Evolutionary conservation across 2,888 invertebrate genomes (phyloP).

Genomic region (Griposia aprilina): DNA sequence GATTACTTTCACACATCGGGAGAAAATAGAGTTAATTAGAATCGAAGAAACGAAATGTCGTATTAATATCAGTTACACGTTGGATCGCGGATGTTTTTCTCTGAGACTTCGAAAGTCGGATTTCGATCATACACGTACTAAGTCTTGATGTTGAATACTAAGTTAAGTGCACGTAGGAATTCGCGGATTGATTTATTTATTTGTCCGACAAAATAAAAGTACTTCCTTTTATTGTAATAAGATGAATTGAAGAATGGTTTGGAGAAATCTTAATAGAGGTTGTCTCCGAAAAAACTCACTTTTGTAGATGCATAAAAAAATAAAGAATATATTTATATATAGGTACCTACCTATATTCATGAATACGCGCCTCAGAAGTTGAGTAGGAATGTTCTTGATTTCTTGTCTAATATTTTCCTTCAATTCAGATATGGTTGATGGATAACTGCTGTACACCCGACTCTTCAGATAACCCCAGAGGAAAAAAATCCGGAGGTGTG

Average conservation of each 20-base stretch:
- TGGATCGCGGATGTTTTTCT: conserved; percentile 56
- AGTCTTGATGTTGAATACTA: conserved; percentile 48
- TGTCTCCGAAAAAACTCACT: too few species aligned
- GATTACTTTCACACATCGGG: conserved; percentile 57
- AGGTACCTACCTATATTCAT: too few species aligned
- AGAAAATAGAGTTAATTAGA: conserved; percentile 53
- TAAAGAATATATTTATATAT: too few species aligned
- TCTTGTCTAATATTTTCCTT: too few species aligned
- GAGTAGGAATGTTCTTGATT: too few species aligned
- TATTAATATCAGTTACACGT: conserved; percentile 52
- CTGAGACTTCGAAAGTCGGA: conserved; percentile 50
- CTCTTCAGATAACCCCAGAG: too few species aligned
- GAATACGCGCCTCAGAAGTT: too few species aligned
- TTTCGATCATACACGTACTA: conserved; percentile 34
- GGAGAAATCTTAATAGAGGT: too few species aligned
- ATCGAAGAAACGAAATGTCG: conserved; percentile 52
- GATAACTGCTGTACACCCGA: too few species aligned
- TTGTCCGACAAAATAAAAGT: conserved; percentile 5
- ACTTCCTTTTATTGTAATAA: conserved; percentile 5
- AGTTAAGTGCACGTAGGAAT: conserved; percentile 34
- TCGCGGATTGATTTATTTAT: conserved; percentile 24
- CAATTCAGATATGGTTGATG: too few species aligned
- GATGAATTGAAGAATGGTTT: not conserved
- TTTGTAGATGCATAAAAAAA: too few species aligned
- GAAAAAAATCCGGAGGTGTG: too few species aligned